phyloP scores from a whole-genome alignment of 2,797 vertebrate genomes.

The Enteromius afrohamiltoni region DNA sequence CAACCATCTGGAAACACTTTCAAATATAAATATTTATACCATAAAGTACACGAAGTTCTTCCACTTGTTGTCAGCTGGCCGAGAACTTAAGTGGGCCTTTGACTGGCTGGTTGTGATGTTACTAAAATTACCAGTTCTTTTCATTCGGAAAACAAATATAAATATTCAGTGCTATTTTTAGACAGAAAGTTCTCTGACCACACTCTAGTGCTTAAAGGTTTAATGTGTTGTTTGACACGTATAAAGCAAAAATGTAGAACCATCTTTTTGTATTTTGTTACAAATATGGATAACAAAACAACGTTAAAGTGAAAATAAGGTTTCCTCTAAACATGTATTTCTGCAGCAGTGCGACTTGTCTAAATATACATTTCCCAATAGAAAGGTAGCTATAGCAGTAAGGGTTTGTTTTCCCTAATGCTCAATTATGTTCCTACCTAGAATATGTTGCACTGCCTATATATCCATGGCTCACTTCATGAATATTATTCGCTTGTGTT shows the following conservation, averaged over 20 bases:
- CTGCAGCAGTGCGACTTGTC: neutral
- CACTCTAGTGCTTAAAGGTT: neutral
- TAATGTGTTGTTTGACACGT: neutral
- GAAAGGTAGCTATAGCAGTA: neutral
- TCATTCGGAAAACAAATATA: neutral
- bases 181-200: neutral
- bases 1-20: conserved; percentile 3
- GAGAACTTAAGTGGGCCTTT: neutral
- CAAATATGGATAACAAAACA: neutral
- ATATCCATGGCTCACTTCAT: neutral
- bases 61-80: conserved; percentile 16
- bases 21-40: neutral
- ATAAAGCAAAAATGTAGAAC: neutral
- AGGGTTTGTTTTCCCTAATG: neutral
- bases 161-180: neutral
- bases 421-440: neutral
- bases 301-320: neutral
- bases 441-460: neutral
- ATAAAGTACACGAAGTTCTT: neutral
- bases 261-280: neutral
- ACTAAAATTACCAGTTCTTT: neutral
- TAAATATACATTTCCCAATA: neutral
- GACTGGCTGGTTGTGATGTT: neutral
- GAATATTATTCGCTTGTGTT: neutral
- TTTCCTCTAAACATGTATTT: neutral